Percentiles rank a stretch among this genome's conserved stretches.
phyloP scores from a whole-genome alignment of 2,113 vertebrate species.

The Terrapene triunguis region DNA sequence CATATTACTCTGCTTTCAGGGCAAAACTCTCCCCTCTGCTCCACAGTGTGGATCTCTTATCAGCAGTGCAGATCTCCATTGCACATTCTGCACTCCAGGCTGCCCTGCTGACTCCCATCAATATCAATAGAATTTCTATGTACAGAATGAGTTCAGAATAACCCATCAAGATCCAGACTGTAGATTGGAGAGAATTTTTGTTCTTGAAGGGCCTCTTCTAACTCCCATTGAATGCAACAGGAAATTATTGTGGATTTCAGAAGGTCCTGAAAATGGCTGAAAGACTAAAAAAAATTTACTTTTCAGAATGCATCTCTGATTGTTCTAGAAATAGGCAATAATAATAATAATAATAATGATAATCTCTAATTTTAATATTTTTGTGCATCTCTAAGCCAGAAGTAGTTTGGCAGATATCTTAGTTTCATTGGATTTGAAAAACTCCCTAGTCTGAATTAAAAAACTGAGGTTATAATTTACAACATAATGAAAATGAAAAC shows the following conservation, averaged over 20 bases:
- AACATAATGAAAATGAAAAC: background rate
- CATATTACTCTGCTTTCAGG: background rate
- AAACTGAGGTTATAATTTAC: background rate
- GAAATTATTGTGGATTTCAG: background rate
- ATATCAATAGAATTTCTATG: background rate
- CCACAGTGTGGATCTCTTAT: background rate
- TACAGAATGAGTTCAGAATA: background rate
- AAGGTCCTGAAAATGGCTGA: background rate
- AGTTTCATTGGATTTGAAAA: background rate
- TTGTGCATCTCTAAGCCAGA: background rate
- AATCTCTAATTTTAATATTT: background rate
- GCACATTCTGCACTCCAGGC: background rate
- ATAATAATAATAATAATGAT: background rate
- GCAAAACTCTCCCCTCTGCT: background rate
- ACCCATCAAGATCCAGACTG: background rate
- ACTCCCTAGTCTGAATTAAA: background rate
- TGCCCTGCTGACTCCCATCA: background rate
- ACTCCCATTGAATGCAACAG: background rate
- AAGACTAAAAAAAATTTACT: rapidly evolving
- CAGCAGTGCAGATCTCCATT: background rate
- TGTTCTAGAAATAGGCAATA: background rate
- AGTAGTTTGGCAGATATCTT: background rate
- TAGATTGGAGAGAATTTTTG: background rate
- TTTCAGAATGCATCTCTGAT: background rate
- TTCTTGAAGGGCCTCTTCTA: background rate